Base-by-base conservation (phyloP, 2,888 invertebrate species). In the Euzophera pinguis region DNA sequence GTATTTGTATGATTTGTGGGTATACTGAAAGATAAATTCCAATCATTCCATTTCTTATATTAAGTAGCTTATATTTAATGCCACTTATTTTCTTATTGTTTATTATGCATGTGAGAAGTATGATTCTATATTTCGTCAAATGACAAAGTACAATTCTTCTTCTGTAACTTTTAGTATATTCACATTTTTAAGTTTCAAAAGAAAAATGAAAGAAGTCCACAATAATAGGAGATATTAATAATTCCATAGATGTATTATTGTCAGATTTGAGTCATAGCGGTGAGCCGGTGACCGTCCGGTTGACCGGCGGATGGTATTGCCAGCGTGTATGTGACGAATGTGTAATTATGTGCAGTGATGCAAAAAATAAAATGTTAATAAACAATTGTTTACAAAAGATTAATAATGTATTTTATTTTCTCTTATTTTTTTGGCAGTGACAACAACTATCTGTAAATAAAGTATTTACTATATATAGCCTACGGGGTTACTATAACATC, bases 351-450 rank as follows among this genome's bases (percentile, higher is more conserved):
- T 82, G 84, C 82, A 81, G 80, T 74, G 78, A 84, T 82, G 84
- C 84, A 78, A 87, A 80, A 82, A 84, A 84, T 90, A 90, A 90
- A 87, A 90, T 90, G 90, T 90, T 90, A 90, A 90, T 89, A 90
- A 90, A 90, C 89, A 90, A 90, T 91, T 91, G 91, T 91, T 91
- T 90, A 91, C 89, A 90, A 90, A 90, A 91, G 85, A 90, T 86
- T 81, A 82, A 63, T 62, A 58, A 59, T 56, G 68, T 56, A 77
- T 87, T 87, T 89, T 67, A 78, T 81, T 88, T 78, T 62, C 52
- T 45, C n/a, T n/a, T n/a, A n/a, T n/a, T 22, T 35, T 3, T 27
- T 13, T 13, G 7, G 32, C 22, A 22, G 22, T 3, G 22, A 5
- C 22, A 22, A n/a, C n/a, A n/a, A n/a, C n/a, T n/a, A n/a, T n/a